phyloP scores from a whole-genome alignment of 1,140 invertebrate genomes.

The Cydia pomonella region DNA sequence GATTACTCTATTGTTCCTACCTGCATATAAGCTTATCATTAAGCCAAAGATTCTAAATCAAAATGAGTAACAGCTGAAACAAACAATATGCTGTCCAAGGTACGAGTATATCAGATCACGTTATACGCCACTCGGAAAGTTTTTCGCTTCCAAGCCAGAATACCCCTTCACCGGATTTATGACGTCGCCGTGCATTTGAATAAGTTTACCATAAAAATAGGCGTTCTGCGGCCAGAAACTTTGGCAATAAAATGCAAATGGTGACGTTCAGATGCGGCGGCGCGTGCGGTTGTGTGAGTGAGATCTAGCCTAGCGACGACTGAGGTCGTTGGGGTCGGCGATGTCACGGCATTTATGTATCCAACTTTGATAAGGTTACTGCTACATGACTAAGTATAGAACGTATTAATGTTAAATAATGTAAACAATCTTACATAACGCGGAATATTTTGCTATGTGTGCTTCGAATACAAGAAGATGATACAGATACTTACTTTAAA shows the following conservation, averaged over 20 bases:
- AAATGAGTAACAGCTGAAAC: constrained; percentile 31
- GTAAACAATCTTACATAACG: too few species aligned
- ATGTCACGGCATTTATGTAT: constrained; percentile 37
- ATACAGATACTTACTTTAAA: too few species aligned
- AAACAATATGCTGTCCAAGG: constrained; percentile 1
- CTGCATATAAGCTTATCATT: constrained; percentile 1
- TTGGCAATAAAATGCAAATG: constrained; percentile 79
- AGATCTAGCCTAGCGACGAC: constrained; percentile 45
- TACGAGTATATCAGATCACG: not conserved
- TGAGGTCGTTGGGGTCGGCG: constrained; percentile 45
- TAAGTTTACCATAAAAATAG: constrained; percentile 78
- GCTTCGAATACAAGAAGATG: too few species aligned
- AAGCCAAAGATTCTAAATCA: constrained; percentile 35
- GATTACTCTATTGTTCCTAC: constrained; percentile 39
- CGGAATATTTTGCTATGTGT: too few species aligned
- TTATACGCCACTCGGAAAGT: constrained; percentile 44
- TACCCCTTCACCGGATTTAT: constrained; percentile 71
- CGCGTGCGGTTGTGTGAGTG: constrained; percentile 20
- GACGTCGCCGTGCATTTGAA: constrained; percentile 73
- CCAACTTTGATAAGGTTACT: too few species aligned
- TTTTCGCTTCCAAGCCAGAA: constrained; percentile 56
- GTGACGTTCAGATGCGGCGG: constrained; percentile 47
- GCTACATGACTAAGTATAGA: too few species aligned
- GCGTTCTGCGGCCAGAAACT: constrained; percentile 70
- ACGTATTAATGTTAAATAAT: too few species aligned